These are phyloP conservation scores for Neuroterus valhalla DNA, from an alignment of 1,140 invertebrate species.

Conservation along the genomic window DNA sequence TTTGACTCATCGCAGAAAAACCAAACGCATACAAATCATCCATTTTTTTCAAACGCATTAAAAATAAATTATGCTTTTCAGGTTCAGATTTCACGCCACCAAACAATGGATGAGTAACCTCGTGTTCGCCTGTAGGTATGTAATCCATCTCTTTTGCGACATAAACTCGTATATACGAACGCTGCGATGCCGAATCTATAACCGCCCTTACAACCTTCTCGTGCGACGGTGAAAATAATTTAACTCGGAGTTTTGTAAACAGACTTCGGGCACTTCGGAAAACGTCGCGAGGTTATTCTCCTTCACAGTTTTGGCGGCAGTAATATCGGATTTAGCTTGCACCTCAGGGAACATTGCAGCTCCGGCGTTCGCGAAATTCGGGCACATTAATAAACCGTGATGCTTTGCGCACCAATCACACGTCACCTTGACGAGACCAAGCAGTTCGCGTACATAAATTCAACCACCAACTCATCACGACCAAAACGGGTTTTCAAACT, in stretches of 20 bases:
- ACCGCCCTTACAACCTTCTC: slow-evolving; percentile 35
- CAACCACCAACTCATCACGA: background rate
- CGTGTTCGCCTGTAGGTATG: slow-evolving; percentile 18
- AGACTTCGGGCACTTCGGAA: too few relatives aligned
- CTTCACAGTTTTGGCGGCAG: too few relatives aligned
- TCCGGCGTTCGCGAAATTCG: too few relatives aligned
- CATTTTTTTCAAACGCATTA: slow-evolving; percentile 40
- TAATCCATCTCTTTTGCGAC: slow-evolving; percentile 22
- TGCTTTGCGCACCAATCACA: too few relatives aligned
- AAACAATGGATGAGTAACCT: slow-evolving; percentile 34
- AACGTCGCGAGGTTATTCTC: background rate
- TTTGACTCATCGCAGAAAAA: slow-evolving; percentile 42
- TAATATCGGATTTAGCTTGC: too few relatives aligned
- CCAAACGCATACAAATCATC: slow-evolving; percentile 41
- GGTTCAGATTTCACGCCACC: slow-evolving; percentile 30
- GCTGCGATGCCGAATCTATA: slow-evolving; percentile 33
- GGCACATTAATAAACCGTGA: too few relatives aligned
- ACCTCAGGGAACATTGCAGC: too few relatives aligned
- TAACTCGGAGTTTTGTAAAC: too few relatives aligned
- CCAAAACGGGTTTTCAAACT: too few relatives aligned
- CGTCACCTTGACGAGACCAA: background rate
- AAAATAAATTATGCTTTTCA: slow-evolving; percentile 43
- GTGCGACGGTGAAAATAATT: background rate
- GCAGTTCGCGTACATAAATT: background rate
- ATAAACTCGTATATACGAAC: slow-evolving; percentile 33